These are phyloP conservation scores for Alosa sapidissima DNA, from an alignment of 2,797 vertebrate genomes.

Conservation along the genomic window DNA sequence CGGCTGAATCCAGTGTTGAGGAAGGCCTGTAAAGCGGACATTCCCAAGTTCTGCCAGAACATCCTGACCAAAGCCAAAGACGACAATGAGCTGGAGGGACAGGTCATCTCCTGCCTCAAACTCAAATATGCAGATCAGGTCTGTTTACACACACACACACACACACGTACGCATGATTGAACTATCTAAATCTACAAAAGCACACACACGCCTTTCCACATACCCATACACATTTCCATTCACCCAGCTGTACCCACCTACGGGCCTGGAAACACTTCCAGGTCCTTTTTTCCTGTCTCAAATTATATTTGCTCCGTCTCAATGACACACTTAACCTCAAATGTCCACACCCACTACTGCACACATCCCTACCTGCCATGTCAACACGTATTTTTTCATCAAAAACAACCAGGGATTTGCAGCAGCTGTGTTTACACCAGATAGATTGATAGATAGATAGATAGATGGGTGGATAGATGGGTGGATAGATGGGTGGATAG, in stretches of 20 bases:
- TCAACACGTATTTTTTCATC: not conserved
- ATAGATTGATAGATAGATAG: too few relatives aligned
- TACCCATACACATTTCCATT: not conserved
- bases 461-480: too few relatives aligned
- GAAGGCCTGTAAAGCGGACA: slow-evolving; percentile 95
- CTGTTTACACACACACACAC: not conserved
- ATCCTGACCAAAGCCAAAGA: slow-evolving; percentile 88
- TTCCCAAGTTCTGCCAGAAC: slow-evolving; percentile 93
- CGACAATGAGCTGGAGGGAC: slow-evolving; percentile 89
- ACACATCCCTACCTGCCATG: not conserved
- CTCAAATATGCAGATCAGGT: slow-evolving; percentile 95
- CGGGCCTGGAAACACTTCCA: not conserved
- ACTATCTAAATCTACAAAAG: not conserved
- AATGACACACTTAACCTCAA: not conserved
- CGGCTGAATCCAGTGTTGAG: slow-evolving; percentile 90
- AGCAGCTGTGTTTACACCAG: not conserved
- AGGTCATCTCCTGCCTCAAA: slow-evolving; percentile 93
- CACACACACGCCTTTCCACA: not conserved
- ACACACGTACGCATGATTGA: not conserved
- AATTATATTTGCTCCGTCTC: not conserved
- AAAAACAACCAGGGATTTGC: not conserved
- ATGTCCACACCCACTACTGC: not conserved
- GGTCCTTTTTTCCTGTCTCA: not conserved
- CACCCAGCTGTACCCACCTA: not conserved
- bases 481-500: too few relatives aligned